Conservation (phyloP, 2,888 invertebrate genomes). For the Stegana nigrithorax region DNA sequence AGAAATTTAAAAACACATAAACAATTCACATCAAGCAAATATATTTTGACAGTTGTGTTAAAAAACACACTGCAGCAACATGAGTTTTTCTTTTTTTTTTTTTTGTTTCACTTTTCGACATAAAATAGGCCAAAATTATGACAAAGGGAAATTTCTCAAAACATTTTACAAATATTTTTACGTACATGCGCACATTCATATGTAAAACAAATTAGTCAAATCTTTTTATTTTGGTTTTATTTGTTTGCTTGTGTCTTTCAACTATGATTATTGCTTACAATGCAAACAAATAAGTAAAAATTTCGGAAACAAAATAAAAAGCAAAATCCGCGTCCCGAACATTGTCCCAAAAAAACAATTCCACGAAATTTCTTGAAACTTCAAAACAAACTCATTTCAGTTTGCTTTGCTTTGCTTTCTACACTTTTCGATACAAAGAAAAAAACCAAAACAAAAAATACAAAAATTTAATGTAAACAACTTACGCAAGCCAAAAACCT, state of each 20-base stretch:
- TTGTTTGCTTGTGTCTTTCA: too few relatives aligned
- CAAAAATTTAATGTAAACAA: constrained; percentile 47
- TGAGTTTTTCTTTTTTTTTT: too few relatives aligned
- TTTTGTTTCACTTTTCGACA: too few relatives aligned
- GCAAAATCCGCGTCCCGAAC: constrained; percentile 3
- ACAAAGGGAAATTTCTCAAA: constrained; percentile 1
- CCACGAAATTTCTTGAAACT: constrained; percentile 36
- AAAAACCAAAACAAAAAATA: background rate
- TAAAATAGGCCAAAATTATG: too few relatives aligned
- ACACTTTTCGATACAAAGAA: too few relatives aligned
- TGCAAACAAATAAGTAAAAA: background rate
- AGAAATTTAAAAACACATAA: too few relatives aligned
- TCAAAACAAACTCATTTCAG: constrained; percentile 27
- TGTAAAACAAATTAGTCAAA: too few relatives aligned
- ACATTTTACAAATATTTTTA: too few relatives aligned
- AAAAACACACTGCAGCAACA: too few relatives aligned
- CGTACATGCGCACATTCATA: background rate
- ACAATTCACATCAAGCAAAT: too few relatives aligned
- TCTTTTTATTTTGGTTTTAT: too few relatives aligned
- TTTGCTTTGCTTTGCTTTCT: constrained; percentile 18
- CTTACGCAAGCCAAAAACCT: constrained; percentile 51
- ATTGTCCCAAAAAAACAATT: constrained; percentile 26
- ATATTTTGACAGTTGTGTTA: too few relatives aligned
- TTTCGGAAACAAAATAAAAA: background rate
- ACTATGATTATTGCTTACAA: background rate